Conservation (phyloP, 1,140 invertebrate genomes). For the Drosophila novamexicana region DNA sequence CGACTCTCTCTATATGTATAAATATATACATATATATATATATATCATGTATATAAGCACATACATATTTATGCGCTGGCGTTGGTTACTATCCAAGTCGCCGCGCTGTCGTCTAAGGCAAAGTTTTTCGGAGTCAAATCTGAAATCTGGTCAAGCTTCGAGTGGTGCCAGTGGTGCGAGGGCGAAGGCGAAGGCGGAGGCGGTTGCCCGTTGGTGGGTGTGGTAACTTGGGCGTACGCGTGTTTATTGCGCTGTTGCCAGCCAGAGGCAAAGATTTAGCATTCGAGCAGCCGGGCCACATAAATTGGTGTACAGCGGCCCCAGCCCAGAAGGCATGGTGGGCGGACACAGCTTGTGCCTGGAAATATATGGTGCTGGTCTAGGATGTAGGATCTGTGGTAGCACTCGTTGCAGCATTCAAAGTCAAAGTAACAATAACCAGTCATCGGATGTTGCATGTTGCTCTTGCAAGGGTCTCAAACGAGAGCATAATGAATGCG, state of each 20-base stretch:
- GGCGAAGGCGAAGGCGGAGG: slow-evolving; percentile 5
- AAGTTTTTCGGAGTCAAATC: slow-evolving; percentile 62
- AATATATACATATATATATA: slow-evolving; percentile 40
- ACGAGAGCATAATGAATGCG: slow-evolving; percentile 70
- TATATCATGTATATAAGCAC: slow-evolving; percentile 19
- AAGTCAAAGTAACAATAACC: slow-evolving; percentile 8
- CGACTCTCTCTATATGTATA: slow-evolving; percentile 2
- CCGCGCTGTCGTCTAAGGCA: slow-evolving; percentile 58
- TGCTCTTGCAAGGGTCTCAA: slow-evolving; percentile 27
- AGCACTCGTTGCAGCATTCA: slow-evolving; percentile 23
- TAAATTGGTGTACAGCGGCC: slow-evolving; percentile 58
- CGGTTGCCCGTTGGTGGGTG: slow-evolving; percentile 31
- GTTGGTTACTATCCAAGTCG: slow-evolving; percentile 42
- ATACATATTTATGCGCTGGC: slow-evolving; percentile 37
- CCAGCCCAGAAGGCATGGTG: slow-evolving; percentile 57
- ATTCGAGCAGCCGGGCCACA: slow-evolving; percentile 57
- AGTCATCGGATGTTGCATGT: slow-evolving; percentile 35
- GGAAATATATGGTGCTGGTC: slow-evolving; percentile 30
- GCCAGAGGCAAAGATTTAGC: slow-evolving; percentile 76
- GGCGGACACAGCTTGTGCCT: slow-evolving; percentile 43
- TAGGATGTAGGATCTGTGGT: slow-evolving; percentile 46
- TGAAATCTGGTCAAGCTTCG: slow-evolving; percentile 61
- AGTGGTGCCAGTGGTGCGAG: slow-evolving; percentile 19
- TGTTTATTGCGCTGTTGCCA: slow-evolving; percentile 69
- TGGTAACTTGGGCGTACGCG: slow-evolving; percentile 70